phyloP scores from a whole-genome alignment of 64 coral and sea anemone genomes.

The Porites australiensis region DNA sequence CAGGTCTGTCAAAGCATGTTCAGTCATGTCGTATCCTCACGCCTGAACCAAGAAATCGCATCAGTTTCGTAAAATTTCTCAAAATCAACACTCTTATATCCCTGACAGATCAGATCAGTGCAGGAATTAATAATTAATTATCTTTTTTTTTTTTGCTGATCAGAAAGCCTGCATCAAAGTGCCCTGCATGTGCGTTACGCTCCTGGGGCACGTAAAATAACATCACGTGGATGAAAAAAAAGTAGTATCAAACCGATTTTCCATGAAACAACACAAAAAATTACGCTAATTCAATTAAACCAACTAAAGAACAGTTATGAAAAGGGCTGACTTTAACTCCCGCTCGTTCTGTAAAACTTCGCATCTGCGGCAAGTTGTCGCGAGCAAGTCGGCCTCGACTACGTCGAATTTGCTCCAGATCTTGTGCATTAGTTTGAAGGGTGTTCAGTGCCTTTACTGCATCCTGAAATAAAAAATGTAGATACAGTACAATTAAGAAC shows the following conservation, averaged over 20 bases:
- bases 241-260: background rate
- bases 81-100: no score
- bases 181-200: background rate
- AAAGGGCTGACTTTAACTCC: slow-evolving; percentile 72
- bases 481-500: background rate
- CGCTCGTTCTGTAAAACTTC: slow-evolving; percentile 76
- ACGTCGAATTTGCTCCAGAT: slow-evolving; percentile 71
- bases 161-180: no score
- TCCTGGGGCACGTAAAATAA: slow-evolving; percentile 17
- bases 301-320: background rate
- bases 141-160: no score
- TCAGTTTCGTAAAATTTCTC: no score
- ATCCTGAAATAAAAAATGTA: slow-evolving; percentile 55
- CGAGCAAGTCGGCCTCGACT: slow-evolving; percentile 50
- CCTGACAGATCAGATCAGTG: no score
- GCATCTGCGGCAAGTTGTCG: slow-evolving; percentile 84
- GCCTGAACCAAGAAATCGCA: no score
- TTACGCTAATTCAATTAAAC: background rate
- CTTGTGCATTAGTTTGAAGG: slow-evolving; percentile 93
- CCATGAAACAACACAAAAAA: background rate
- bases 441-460: slow-evolving; percentile 90
- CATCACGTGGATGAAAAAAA: slow-evolving; percentile 15
- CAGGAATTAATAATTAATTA: no score
- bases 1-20: no score
- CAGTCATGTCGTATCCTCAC: no score